Base-by-base conservation (phyloP, 2,888 invertebrate genomes). In the Bhutanitis thaidina region DNA sequence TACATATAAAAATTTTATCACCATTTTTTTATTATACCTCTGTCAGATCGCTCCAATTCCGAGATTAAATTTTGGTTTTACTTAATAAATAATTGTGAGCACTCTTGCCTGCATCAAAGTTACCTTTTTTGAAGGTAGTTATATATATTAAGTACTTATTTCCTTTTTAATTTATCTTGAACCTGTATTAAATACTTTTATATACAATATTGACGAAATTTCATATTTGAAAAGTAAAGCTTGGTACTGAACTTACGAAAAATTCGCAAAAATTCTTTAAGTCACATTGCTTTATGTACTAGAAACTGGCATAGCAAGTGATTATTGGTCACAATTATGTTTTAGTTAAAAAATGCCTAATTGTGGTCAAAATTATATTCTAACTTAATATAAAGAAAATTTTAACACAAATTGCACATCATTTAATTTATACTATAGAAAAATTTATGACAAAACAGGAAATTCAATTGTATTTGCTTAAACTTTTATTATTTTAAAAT, bases 81-180 rank as follows among this genome's bases (percentile, higher is more conserved):
- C 57, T 7, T 55, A 57, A 58, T 57, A 55, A 61, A 53, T 57
- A 61, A 69, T 62, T 60, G 65, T 68, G 58, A 74, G 65, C 58
- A 65, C 77, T 82, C 85, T 85, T 85, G 84, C 84, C 83, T 78
- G 72, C 70, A 62, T 69, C 52, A 52, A 62, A 62, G 67, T 77
- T 79, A 79, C 74, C 74, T 77, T 71, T 54, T 62, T 60, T 54
- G 49, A 65, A 70, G 72, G 69, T 70, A 69, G 62, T 56, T 52
- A 64, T 52, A 64, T 66, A 57, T 52, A 41, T 64, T 67, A 72
- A 67, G 72, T 75, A 74, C 72, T 71, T 77, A 74, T 65, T 68
- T 59, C 64, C 60, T 65, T 58, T 58, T 49, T n/a, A n/a, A n/a
- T n/a, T n/a, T 59, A 56, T 40, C 51, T 64, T 62, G 54, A 58